Percentiles rank a stretch among this genome's conserved stretches.
Conservation (phyloP, 2,888 invertebrate species). For the Drosophila rellima region DNA sequence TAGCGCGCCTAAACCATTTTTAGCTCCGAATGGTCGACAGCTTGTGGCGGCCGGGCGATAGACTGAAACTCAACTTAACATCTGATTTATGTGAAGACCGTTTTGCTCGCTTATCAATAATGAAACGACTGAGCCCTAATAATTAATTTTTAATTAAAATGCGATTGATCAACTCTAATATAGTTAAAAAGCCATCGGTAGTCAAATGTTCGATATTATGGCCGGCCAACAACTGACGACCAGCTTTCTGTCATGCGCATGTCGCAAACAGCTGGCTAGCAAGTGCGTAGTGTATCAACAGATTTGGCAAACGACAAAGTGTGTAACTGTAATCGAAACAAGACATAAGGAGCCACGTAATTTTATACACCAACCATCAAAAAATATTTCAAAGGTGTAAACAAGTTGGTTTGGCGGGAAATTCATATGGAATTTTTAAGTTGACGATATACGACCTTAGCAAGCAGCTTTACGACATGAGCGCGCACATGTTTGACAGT, state of each 20-base stretch:
- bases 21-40: not conserved
- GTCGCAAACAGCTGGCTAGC: constrained; percentile 16
- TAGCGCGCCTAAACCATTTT: not conserved
- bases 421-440: not conserved
- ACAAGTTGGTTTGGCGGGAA: no score
- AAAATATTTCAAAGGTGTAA: not conserved
- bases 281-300: no score
- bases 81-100: no score
- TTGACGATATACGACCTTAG: constrained; percentile 4
- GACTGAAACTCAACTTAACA: no score
- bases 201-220: no score
- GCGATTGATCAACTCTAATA: not conserved
- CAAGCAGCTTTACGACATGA: constrained; percentile 19
- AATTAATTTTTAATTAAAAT: no score
- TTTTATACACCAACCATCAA: not conserved
- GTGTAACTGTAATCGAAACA: not conserved
- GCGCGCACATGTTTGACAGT: constrained; percentile 31
- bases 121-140: not conserved
- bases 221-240: not conserved
- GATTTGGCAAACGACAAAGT: not conserved
- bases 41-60: constrained; percentile 1
- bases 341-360: not conserved
- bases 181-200: not conserved
- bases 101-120: no score
- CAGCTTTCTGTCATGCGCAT: not conserved